Conservation (phyloP, 2,113 vertebrate genomes). For the Speoplatyrhinus poulsoni region DNA sequence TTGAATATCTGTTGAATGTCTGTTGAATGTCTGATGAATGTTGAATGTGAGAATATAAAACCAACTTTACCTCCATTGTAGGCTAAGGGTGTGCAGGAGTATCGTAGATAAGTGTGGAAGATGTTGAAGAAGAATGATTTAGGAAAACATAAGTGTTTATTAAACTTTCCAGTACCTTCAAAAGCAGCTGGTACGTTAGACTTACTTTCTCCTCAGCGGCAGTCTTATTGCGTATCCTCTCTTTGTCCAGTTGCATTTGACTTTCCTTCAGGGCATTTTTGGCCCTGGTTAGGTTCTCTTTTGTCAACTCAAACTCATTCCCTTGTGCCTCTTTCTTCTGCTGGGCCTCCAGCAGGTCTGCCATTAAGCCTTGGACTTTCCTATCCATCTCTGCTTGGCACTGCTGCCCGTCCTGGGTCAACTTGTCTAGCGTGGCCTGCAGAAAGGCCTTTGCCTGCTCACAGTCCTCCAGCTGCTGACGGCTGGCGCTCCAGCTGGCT, state of each 20-base stretch:
- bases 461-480: conserved; percentile 76
- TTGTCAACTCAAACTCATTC: conserved; percentile 81
- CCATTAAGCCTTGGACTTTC: conserved; percentile 72
- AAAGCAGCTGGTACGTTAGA: neutral
- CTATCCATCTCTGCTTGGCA: conserved; percentile 78
- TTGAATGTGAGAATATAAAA: no score
- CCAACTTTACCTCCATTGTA: no score
- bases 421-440: conserved; percentile 80
- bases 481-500: conserved; percentile 75
- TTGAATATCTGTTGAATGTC: no score
- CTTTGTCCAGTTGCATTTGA: conserved; percentile 83
- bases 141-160: no score
- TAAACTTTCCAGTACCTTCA: no score
- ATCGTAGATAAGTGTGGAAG: no score
- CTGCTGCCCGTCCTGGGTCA: conserved; percentile 76
- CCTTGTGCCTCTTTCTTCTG: conserved; percentile 78
- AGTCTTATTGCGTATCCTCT: conserved; percentile 82
- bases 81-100: no score
- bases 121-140: no score
- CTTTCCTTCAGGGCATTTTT: conserved; percentile 82
- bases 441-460: conserved; percentile 79
- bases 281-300: conserved; percentile 80
- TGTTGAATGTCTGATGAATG: no score
- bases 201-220: conserved; percentile 83
- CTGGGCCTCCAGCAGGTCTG: conserved; percentile 80